A percentile compares a stretch with the other conserved stretches of the same genome.
Conservation (phyloP, 1,140 invertebrate genomes). For the Bombus impatiens region DNA sequence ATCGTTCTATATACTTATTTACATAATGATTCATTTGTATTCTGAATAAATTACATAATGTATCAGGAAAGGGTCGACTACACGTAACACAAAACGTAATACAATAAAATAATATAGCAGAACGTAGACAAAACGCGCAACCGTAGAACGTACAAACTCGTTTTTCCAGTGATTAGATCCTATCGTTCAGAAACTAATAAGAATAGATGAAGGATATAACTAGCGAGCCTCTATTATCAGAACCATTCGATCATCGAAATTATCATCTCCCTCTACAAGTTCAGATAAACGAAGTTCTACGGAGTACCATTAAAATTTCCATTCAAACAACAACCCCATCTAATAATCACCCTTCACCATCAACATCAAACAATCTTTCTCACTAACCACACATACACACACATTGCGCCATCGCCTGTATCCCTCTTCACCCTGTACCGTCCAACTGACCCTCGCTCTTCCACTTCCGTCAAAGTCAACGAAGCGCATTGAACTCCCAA, state of each 20-base stretch:
- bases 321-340: not conserved
- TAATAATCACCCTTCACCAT: not conserved
- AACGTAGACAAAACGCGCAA: not conserved
- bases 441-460: slow-evolving; percentile 17
- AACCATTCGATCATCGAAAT: not conserved
- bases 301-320: not conserved
- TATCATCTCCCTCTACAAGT: not conserved
- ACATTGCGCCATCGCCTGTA: slow-evolving; percentile 14
- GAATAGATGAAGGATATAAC: not conserved
- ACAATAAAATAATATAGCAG: too few relatives aligned
- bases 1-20: not conserved
- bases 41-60: not conserved
- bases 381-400: not conserved
- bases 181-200: not conserved
- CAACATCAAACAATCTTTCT: not conserved
- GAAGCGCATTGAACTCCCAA: slow-evolving; percentile 68
- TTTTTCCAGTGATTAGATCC: not conserved
- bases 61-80: too few relatives aligned
- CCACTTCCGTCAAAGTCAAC: slow-evolving; percentile 63
- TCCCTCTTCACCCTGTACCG: not conserved
- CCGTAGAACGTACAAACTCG: too few relatives aligned
- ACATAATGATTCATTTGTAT: not conserved
- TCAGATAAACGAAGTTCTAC: not conserved
- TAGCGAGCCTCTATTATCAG: not conserved
- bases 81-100: too few relatives aligned